Percentiles rank a stretch among this genome's conserved stretches.
Conservation (phyloP, 2,113 vertebrate genomes). For the Sturnira hondurensis region DNA sequence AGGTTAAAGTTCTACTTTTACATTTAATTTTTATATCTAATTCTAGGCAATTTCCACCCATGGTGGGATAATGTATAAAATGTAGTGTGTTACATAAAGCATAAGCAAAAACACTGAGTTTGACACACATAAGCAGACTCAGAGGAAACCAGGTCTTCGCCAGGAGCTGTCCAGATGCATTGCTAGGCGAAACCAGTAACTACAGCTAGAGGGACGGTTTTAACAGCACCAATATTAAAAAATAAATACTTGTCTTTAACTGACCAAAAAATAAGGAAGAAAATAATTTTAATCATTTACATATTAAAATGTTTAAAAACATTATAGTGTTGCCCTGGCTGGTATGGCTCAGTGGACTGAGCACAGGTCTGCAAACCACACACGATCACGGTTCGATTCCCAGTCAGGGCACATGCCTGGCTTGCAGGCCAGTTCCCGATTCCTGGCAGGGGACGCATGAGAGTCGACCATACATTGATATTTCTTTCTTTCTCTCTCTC, state of each 20-base stretch:
- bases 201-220: background rate
- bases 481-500: too few relatives aligned
- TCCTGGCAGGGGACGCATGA: too few relatives aligned
- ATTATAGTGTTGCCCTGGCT: background rate
- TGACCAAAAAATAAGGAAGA: background rate
- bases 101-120: background rate
- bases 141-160: background rate
- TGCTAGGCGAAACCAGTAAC: background rate
- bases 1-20: background rate
- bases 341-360: too few relatives aligned
- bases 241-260: background rate
- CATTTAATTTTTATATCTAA: background rate
- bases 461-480: too few relatives aligned
- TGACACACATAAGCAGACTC: background rate
- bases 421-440: too few relatives aligned
- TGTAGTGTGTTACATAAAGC: background rate
- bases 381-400: too few relatives aligned
- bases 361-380: too few relatives aligned
- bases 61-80: background rate
- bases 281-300: constrained; percentile 18
- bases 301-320: background rate
- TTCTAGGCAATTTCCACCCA: background rate
- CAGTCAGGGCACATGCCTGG: too few relatives aligned
- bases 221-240: background rate
- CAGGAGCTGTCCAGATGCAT: background rate